A percentile compares a stretch with the other conserved stretches of the same genome.
These are phyloP conservation scores for Sternarchorhynchus goeldii DNA, from an alignment of 2,797 vertebrate genomes.

Conservation along the genomic window DNA sequence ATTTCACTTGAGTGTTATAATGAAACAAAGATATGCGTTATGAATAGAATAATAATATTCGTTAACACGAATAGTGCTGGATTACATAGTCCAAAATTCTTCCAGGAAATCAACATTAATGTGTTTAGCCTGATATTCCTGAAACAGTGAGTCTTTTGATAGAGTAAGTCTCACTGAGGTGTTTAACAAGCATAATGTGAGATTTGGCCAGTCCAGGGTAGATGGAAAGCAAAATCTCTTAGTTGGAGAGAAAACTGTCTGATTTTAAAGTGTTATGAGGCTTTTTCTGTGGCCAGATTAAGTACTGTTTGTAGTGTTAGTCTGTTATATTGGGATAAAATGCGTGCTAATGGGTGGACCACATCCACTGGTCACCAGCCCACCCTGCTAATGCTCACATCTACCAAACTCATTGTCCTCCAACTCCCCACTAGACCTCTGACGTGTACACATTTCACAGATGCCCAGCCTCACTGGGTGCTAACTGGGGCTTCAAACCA, in stretches of 20 bases:
- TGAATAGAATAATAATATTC: too few species aligned
- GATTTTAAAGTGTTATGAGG: background rate
- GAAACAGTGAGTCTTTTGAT: conserved; percentile 13
- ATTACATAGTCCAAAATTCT: background rate
- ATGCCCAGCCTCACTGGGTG: background rate
- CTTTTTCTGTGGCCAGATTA: too few species aligned
- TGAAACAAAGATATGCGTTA: too few species aligned
- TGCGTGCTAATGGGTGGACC: background rate
- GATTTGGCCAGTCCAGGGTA: conserved; percentile 4
- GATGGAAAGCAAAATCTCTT: background rate
- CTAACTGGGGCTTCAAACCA: background rate
- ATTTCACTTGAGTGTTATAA: too few species aligned
- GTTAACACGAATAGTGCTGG: too few species aligned
- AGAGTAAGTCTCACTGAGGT: background rate
- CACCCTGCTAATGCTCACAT: background rate
- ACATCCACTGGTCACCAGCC: too few species aligned
- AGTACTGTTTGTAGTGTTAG: background rate
- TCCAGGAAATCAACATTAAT: background rate
- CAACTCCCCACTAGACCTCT: background rate
- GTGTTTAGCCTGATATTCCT: conserved; percentile 8
- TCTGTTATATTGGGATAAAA: background rate
- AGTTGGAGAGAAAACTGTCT: background rate
- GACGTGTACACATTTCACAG: background rate
- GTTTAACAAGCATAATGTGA: conserved; percentile 30
- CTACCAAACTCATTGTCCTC: background rate